phyloP scores from a whole-genome alignment of 2,113 vertebrate genomes.

The human (Homo sapiens) region DNA sequence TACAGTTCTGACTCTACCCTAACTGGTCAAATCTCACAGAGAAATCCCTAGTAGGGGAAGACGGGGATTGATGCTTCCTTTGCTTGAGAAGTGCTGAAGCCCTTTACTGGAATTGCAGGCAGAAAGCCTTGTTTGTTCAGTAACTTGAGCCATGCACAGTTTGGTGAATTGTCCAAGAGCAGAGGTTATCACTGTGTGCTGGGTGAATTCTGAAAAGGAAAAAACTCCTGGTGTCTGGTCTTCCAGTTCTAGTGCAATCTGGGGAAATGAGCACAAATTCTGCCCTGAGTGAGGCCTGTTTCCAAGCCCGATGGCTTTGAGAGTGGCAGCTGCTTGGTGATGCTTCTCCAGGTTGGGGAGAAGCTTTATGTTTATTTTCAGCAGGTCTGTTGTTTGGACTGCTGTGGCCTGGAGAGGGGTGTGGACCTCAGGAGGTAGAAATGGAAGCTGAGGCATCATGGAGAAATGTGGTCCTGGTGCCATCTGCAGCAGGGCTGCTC shows the following conservation, averaged over 20 bases:
- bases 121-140: not conserved
- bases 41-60: not conserved
- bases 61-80: not conserved
- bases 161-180: too few relatives aligned
- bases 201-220: not conserved
- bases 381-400: not conserved
- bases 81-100: not conserved
- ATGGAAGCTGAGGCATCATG: not conserved
- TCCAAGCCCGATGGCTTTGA: not conserved
- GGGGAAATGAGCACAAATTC: too few relatives aligned
- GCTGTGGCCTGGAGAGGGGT: not conserved
- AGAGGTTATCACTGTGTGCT: not conserved
- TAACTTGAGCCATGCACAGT: not conserved
- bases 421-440: not conserved
- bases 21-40: not conserved
- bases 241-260: not conserved
- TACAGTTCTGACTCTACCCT: not conserved
- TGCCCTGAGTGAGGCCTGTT: not conserved
- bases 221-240: too few relatives aligned
- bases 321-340: not conserved
- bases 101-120: not conserved
- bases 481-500: not conserved
- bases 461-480: not conserved
- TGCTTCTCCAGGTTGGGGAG: not conserved
- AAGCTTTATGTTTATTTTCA: fast-evolving